Base-by-base conservation (phyloP, 2,888 invertebrate genomes). In the Brachynemurus nebulosus region DNA sequence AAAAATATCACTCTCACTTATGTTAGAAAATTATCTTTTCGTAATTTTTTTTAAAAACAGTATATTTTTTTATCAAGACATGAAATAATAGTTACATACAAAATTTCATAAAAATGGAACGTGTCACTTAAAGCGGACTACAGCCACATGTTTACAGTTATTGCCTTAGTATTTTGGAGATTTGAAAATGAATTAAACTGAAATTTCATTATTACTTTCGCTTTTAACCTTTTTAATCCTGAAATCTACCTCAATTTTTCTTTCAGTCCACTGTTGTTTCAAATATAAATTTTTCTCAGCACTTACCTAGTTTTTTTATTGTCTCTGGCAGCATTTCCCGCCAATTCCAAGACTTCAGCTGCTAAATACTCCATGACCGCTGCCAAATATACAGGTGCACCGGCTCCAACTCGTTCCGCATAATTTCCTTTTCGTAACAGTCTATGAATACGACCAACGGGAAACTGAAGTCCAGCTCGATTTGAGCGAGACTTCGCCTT, bases 291-390 rank as follows among this genome's bases (percentile, higher is more conserved):
- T 36, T 2, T 3, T 23, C 7, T 20, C n/a, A 41, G 9, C n/a
- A 12, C 9, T 20, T 25, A 40, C 40, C 72, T 70, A 2, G 72
- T 69, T 60, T 77, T 82, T 54, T 79, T 77, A 62, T 82, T 82
- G 55, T 81, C 80, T 27, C 69, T 60, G 1, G 78, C 77, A 12
- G 77, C 78, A 52, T 79, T 78, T 6, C 75, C 77, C 4, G 79
- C 73, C 60, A 78, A 66, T 54, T 79, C 78, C 46, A 80, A 57
- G 11, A 79, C 73, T 67, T 84, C 83, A 48, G 80, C 80, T 11
- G 80, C 75, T 38, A 80, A 56, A 53, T 79, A 79, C 53, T 80
- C 78, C 59, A 80, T 66, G 0, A 74, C 78, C n/a, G 73, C 73
- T 0, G 72, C 64, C 35, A 74, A 53, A 47, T 70, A 74, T 0